Evolutionary conservation across 2,797 vertebrate species (phyloP), one percentile per base, ranked within the genome.

Genomic region (Ptychobarbus kaznakovi): DNA sequence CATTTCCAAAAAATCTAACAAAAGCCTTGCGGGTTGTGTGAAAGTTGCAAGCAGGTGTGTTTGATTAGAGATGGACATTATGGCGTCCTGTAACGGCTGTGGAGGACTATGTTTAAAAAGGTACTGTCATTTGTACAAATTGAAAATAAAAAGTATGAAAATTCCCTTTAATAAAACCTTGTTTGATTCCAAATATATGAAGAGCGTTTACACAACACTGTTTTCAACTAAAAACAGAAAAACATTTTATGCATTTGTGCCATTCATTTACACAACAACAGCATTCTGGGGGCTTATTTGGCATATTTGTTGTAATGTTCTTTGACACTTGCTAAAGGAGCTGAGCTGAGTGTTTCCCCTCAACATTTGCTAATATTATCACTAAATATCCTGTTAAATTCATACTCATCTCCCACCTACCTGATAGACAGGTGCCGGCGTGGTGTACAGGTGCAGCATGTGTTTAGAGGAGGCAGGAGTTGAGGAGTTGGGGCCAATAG

Each of bases 361-460:
- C 18, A 65, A 10, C 38, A 35, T 61, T 61, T 44, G 6, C 13
- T 22, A 42, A 18, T 32, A 20, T 58, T 20, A 42, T 32, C 8
- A 74, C 6, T 25, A 11, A 74, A 80, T 51, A 28, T 72, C 32
- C 58, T 63, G 16, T 72, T 85, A 68, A 4, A 79, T n/a, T 70
- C 2, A 6, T 66, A 9, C 51, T 51, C 2, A 68, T 68, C 9
- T 10, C 28, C 25, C 28, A 11, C 32, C 1, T 83, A 94, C 91
- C 93, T 93, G 1, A 6, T 93, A 93, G 85, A 94, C 93, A 0
- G 93, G 88, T 0, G 90, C 89, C 0, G 95, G 90, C 11, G 95
- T 91, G 58, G 95, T 95, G 91, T 95, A 96, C 49, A 97, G 92
- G 80, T 90, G 90, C 40, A 95, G 92, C 91, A 95, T 91, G 32